Percentiles rank a stretch among this genome's conserved stretches.
Conservation (phyloP, 2,113 vertebrate species). For the Aramus guarauna region DNA sequence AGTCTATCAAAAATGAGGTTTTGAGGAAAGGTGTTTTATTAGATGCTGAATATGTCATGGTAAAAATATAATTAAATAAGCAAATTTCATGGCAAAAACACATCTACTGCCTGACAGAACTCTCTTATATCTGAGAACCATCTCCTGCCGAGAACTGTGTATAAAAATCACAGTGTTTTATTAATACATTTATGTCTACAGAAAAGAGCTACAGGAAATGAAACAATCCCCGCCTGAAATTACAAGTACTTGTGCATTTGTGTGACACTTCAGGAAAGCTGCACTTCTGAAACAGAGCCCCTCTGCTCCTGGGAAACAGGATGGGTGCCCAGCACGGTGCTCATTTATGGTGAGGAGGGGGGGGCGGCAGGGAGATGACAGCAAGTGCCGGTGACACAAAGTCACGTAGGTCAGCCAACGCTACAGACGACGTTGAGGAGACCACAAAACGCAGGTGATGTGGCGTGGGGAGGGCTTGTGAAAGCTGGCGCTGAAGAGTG, state of each 20-base stretch:
- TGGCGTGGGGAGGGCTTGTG: not conserved
- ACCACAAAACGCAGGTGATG: rapidly evolving
- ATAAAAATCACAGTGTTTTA: not conserved
- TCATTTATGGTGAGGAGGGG: rapidly evolving
- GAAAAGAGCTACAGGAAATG: not conserved
- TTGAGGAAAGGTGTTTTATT: not conserved
- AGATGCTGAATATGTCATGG: not conserved
- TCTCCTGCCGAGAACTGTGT: not conserved
- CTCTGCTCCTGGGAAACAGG: not conserved
- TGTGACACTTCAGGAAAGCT: not conserved
- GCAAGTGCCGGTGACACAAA: not conserved
- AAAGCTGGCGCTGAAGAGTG: not conserved
- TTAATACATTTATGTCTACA: not conserved
- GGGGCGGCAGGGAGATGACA: rapidly evolving
- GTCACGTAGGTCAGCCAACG: rapidly evolving
- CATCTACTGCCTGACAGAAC: not conserved
- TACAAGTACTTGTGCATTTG: too few species aligned
- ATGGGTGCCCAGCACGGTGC: rapidly evolving
- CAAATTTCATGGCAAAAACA: not conserved
- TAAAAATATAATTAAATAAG: conserved; percentile 6
- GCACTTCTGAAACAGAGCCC: not conserved
- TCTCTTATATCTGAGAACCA: not conserved
- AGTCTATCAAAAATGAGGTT: not conserved
- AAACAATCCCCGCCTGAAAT: not conserved
- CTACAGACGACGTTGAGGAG: not conserved